A percentile compares a stretch with the other conserved stretches of the same genome.
phyloP scores from a whole-genome alignment of 2,888 invertebrate genomes.

The Crioceris asparagi region DNA sequence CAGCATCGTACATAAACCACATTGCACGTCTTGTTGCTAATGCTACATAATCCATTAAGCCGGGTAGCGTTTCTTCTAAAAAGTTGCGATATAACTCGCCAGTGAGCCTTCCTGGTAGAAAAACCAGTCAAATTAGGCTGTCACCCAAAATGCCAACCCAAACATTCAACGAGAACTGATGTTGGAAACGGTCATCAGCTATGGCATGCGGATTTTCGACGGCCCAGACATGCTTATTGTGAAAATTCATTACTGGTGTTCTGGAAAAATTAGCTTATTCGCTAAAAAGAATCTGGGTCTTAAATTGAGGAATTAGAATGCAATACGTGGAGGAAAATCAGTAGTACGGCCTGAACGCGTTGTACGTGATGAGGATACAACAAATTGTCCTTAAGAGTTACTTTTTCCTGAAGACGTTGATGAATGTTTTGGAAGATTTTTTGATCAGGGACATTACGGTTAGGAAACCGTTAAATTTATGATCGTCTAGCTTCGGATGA shows the following conservation, averaged over 20 bases:
- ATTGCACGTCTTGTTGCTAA: too few relatives aligned
- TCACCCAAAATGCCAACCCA: too few relatives aligned
- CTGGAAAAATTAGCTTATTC: too few relatives aligned
- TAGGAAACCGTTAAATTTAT: constrained; percentile 11
- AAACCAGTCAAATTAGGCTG: too few relatives aligned
- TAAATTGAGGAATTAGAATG: constrained; percentile 2
- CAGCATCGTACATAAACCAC: too few relatives aligned
- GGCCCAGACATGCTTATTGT: not conserved
- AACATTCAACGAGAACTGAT: too few relatives aligned
- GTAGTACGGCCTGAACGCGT: not conserved
- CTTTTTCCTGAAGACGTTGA: constrained; percentile 14
- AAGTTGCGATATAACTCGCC: not conserved
- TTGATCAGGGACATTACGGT: constrained; percentile 10
- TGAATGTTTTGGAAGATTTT: constrained; percentile 12
- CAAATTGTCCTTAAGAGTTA: constrained; percentile 8
- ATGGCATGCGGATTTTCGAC: not conserved
- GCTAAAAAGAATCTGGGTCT: constrained; percentile 1
- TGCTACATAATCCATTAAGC: not conserved
- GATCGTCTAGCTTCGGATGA: constrained; percentile 3
- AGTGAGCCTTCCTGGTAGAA: not conserved
- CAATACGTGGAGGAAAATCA: constrained; percentile 4
- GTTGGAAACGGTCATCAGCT: not conserved
- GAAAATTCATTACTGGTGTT: not conserved
- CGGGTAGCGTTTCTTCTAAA: not conserved
- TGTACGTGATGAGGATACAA: constrained; percentile 1